Base-by-base conservation (phyloP, 2,113 vertebrate species). In the Pao palembangensis region DNA sequence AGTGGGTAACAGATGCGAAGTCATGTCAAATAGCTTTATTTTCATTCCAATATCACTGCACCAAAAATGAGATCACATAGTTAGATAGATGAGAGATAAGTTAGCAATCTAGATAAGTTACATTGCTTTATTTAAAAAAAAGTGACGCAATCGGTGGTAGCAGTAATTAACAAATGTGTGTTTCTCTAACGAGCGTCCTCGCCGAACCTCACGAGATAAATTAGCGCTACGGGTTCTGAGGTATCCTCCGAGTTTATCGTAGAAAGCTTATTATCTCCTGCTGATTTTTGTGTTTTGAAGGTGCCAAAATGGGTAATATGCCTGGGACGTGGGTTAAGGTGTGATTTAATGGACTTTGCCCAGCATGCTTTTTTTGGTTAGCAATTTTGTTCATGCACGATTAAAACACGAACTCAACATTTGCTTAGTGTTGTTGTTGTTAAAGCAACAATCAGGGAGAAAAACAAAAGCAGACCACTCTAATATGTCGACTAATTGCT, bases 401-500 rank as follows among this genome's bases (percentile, higher is more conserved):
- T 34, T 44, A 44, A 16, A 16, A 44, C 42, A 15, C 5, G 14
- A 44, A 44, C 42, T 13, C 15, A 44, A 15, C 15, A 15, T 44
- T 44, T 13, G 42, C 10, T 44, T 3, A 42, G 8, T 42, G 2
- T 2, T n/a, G n/a, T n/a, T n/a, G n/a, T n/a, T 43, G 13, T 43
- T 43, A 8, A 2, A 55, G 25, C 5, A 43, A 68, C 50, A 64
- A 71, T 76, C 71, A 21, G 60, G 51, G 16, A 34, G 23, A 34
- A 60, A 83, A 76, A 81, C 76, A 82, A 85, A 82, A 54, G 76
- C 71, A 71, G 47, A 76, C 73, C 52, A 58, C 51, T 50, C 71
- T 84, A 81, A 91, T 88, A 82, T 89, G 78, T 73, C 76, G 81
- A 82, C 84, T 94, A 94, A 96, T 95, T 93, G 92, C 90, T 89